Conservation (phyloP, 2,797 vertebrate species). For the Phylloscopus collybita region DNA sequence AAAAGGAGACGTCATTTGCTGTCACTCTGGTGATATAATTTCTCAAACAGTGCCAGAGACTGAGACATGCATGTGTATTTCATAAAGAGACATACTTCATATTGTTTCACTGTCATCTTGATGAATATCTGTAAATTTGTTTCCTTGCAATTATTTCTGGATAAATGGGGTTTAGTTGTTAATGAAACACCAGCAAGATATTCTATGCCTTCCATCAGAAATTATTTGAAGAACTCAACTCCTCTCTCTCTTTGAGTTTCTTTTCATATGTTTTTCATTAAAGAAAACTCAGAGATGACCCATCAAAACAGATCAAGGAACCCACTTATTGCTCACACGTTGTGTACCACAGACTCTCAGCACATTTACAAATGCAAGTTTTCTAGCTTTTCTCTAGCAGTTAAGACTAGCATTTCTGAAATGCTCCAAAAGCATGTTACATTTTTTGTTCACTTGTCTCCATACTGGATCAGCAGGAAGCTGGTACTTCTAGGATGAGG, state of each 20-base stretch:
- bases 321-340: neutral
- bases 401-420: neutral
- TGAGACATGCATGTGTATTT: neutral
- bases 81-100: neutral
- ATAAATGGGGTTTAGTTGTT: neutral
- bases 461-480: neutral
- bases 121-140: neutral
- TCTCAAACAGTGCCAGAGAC: neutral
- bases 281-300: neutral
- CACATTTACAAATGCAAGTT: neutral
- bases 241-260: neutral
- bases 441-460: neutral
- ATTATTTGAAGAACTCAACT: neutral
- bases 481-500: neutral
- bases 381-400: neutral
- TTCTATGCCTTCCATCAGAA: neutral
- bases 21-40: neutral
- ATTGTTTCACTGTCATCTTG: neutral
- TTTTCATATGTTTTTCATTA: neutral
- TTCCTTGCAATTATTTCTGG: neutral
- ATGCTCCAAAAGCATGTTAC: neutral
- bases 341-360: neutral
- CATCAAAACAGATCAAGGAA: neutral
- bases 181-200: neutral
- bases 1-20: neutral